These are phyloP conservation scores for Pantherophis vulpinus DNA, from an alignment of 2,797 vertebrate genomes.

Conservation along the genomic window DNA sequence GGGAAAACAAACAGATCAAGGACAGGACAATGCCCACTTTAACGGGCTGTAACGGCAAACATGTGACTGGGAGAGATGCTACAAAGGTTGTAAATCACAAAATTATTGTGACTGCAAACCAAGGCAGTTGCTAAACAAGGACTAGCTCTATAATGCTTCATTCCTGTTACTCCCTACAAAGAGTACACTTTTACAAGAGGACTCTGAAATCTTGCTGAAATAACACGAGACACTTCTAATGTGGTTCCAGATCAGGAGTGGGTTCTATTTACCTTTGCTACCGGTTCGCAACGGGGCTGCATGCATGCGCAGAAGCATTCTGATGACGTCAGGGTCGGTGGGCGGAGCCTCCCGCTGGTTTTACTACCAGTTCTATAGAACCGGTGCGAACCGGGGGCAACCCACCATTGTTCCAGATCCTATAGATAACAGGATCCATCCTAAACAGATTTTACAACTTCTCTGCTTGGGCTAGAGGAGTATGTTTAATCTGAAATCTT, in stretches of 20 bases:
- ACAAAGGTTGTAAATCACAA: neutral
- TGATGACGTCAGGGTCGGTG: too few relatives aligned
- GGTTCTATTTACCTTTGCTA: too few relatives aligned
- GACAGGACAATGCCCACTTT: neutral
- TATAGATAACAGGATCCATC: neutral
- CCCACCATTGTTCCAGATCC: neutral
- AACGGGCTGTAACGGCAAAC: neutral
- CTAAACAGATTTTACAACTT: neutral
- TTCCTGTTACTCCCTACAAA: neutral
- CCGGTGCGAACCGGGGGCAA: too few relatives aligned
- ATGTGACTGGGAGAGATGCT: neutral
- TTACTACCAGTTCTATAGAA: too few relatives aligned
- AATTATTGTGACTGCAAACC: neutral
- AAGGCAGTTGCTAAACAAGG: neutral
- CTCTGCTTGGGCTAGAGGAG: neutral
- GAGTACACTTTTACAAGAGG: neutral
- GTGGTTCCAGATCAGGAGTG: neutral
- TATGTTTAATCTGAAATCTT: neutral
- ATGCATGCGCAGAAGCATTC: too few relatives aligned
- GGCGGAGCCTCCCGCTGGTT: too few relatives aligned
- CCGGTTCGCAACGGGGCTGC: too few relatives aligned
- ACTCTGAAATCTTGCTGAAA: neutral
- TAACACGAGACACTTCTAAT: neutral
- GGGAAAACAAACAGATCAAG: neutral
- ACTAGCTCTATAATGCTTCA: neutral